Percentiles rank a stretch among this genome's conserved stretches.
These are phyloP conservation scores for Quadriops clusia DNA, from an alignment of 2,888 invertebrate species.

Conservation along the genomic window DNA sequence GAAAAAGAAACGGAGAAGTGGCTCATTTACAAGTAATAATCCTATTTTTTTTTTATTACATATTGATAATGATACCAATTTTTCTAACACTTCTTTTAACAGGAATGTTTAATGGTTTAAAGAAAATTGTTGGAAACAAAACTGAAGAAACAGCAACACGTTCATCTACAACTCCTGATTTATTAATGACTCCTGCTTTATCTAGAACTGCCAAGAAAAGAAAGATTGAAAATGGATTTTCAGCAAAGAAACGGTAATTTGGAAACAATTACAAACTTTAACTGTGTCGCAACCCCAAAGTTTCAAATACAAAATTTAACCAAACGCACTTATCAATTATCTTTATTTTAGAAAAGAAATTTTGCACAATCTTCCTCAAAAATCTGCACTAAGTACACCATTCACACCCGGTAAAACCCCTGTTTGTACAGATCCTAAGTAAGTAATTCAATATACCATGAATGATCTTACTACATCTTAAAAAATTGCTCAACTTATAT, in stretches of 20 bases:
- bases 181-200: constrained; percentile 43
- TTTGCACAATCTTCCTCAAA: constrained; percentile 47
- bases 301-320: too few relatives aligned
- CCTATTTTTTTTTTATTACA: too few relatives aligned
- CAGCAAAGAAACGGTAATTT: constrained; percentile 55
- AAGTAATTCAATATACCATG: constrained; percentile 31
- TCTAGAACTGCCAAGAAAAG: constrained; percentile 54
- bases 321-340: constrained; percentile 11
- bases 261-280: too few relatives aligned
- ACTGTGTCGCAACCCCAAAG: too few relatives aligned
- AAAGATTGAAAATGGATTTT: constrained; percentile 50
- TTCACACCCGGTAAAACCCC: constrained; percentile 42
- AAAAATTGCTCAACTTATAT: constrained; percentile 1
- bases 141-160: constrained; percentile 37
- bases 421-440: constrained; percentile 43
- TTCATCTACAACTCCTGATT: constrained; percentile 30
- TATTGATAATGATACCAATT: neutral
- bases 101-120: constrained; percentile 68
- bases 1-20: constrained; percentile 73
- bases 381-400: constrained; percentile 38
- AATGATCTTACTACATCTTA: neutral
- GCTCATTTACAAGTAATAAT: constrained; percentile 66
- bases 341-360: constrained; percentile 48
- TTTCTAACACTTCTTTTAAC: constrained; percentile 14
- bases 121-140: constrained; percentile 62